Percentiles rank a stretch among this genome's conserved stretches.
Conservation (phyloP, 1,140 invertebrate genomes). For the Ostrea denselamellosa region DNA sequence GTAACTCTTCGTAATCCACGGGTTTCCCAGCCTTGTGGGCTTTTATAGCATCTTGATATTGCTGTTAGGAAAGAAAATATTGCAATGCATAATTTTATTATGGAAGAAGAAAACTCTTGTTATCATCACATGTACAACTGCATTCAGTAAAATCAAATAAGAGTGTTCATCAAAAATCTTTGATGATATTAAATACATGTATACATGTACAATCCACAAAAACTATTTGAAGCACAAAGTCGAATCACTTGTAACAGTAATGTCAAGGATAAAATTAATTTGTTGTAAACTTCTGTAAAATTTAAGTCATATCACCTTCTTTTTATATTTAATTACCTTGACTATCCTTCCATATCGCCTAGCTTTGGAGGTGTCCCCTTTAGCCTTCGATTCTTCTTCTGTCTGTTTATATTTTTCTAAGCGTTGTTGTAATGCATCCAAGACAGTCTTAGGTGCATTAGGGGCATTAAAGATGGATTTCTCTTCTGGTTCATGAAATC, state of each 20-base stretch:
- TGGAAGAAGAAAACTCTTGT: too few relatives aligned
- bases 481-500: conserved; percentile 64
- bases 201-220: too few relatives aligned
- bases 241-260: too few relatives aligned
- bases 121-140: too few relatives aligned
- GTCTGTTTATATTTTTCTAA: conserved; percentile 86
- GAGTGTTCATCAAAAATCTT: too few relatives aligned
- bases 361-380: conserved; percentile 91
- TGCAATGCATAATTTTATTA: neutral
- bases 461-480: conserved; percentile 73
- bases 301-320: neutral
- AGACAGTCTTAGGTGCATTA: conserved; percentile 81
- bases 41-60: conserved; percentile 94
- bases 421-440: conserved; percentile 91
- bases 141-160: too few relatives aligned
- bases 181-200: too few relatives aligned
- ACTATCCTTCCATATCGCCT: conserved; percentile 93
- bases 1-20: conserved; percentile 90
- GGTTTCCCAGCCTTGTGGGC: conserved; percentile 87
- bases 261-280: neutral
- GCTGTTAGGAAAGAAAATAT: conserved; percentile 76
- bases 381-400: conserved; percentile 86
- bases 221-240: too few relatives aligned
- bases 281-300: neutral
- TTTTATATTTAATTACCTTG: conserved; percentile 80